phyloP scores from a whole-genome alignment of 1,140 invertebrate species.

The Drosophila paulistorum region DNA sequence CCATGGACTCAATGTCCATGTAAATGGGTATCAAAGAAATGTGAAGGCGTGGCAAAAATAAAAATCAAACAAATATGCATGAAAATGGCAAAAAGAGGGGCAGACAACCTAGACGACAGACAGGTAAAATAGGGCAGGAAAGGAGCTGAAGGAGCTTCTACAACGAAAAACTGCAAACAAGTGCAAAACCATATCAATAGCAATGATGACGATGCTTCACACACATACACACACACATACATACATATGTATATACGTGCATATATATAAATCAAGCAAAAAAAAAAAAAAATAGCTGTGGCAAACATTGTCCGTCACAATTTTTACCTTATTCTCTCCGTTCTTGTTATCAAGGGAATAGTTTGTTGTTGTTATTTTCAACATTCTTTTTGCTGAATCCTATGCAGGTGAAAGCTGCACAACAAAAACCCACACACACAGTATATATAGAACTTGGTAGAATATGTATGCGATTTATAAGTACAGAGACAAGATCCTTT shows the following conservation, averaged over 20 bases:
- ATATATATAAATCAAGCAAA: neutral
- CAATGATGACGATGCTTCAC: constrained; percentile 61
- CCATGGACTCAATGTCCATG: no score
- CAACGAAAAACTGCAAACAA: constrained; percentile 50
- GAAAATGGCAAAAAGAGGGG: neutral
- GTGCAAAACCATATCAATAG: constrained; percentile 73
- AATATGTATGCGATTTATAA: no score
- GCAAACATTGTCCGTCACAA: neutral
- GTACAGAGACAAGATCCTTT: no score
- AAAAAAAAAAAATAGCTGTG: neutral
- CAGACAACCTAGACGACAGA: neutral
- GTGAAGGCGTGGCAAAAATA: constrained; percentile 71
- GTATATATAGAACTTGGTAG: no score
- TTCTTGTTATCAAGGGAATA: no score
- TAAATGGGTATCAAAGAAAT: constrained; percentile 21
- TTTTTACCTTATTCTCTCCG: no score
- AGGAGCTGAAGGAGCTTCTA: no score
- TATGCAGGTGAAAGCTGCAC: no score
- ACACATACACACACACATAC: neutral
- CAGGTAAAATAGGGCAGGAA: neutral
- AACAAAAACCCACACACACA: no score
- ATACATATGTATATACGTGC: neutral
- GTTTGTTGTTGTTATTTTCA: no score
- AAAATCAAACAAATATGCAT: constrained; percentile 64
- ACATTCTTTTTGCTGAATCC: no score